Percentiles rank a stretch among this genome's conserved stretches.
These are phyloP conservation scores for Bradynema listronoti DNA, from an alignment of 1,140 invertebrate genomes.

Conservation along the genomic window DNA sequence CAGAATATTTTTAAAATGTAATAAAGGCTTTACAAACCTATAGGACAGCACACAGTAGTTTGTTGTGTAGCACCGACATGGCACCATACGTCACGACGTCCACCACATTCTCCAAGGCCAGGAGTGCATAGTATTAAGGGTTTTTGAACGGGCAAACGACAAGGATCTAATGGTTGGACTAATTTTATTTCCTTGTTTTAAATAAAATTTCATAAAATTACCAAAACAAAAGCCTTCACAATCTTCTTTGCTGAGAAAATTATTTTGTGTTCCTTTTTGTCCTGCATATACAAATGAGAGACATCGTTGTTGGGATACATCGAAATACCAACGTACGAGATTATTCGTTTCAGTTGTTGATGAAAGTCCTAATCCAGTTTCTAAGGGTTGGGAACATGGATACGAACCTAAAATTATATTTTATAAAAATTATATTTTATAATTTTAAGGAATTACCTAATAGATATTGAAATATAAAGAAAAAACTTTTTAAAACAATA, in stretches of 20 bases:
- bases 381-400: conserved; percentile 52
- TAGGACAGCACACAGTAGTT: conserved; percentile 55
- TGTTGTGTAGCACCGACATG: conserved; percentile 46
- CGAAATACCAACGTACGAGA: conserved; percentile 52
- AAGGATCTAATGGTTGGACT: conserved; percentile 51
- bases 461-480: too few relatives aligned
- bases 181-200: too few relatives aligned
- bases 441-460: too few relatives aligned
- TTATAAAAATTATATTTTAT: too few relatives aligned
- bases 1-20: not conserved
- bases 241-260: conserved; percentile 50
- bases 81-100: conserved; percentile 36
- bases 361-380: conserved; percentile 48
- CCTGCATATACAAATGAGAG: conserved; percentile 49
- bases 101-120: conserved; percentile 39
- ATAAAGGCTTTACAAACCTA: conserved; percentile 20
- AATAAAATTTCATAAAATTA: conserved; percentile 24
- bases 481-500: too few relatives aligned
- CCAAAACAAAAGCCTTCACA: conserved; percentile 47
- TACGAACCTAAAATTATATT: conserved; percentile 47
- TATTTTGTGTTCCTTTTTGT: conserved; percentile 56
- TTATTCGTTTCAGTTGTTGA: too few relatives aligned
- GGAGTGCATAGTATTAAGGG: conserved; percentile 43
- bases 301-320: conserved; percentile 39
- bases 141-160: conserved; percentile 39